Conservation (phyloP, 2,888 invertebrate genomes). For the Ormyrus rosae region DNA sequence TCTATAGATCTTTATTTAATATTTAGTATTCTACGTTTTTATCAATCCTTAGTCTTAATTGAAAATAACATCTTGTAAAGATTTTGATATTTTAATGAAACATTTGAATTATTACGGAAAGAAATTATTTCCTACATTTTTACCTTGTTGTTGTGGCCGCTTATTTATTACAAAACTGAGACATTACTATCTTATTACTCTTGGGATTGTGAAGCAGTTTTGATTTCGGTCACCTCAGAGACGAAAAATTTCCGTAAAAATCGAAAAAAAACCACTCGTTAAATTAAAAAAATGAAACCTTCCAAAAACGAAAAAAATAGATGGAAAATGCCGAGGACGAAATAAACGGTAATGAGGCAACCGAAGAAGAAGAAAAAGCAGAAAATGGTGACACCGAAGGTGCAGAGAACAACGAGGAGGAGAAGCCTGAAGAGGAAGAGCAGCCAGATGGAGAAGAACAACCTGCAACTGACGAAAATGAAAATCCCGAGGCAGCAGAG, state of each 20-base stretch:
- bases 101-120: too few relatives aligned
- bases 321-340: constrained; percentile 65
- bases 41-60: neutral
- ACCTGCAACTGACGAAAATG: constrained; percentile 51
- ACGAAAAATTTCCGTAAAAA: constrained; percentile 35
- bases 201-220: too few relatives aligned
- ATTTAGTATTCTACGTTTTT: too few relatives aligned
- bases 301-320: constrained; percentile 59
- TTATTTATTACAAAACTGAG: too few relatives aligned
- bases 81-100: too few relatives aligned
- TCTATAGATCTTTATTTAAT: too few relatives aligned
- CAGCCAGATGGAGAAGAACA: constrained; percentile 55
- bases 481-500: constrained; percentile 58
- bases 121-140: too few relatives aligned
- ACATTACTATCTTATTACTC: too few relatives aligned
- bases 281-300: neutral
- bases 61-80: neutral
- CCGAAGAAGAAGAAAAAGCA: constrained; percentile 30
- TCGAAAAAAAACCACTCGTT: neutral
- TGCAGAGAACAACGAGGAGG: constrained; percentile 53
- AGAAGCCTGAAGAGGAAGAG: constrained; percentile 20
- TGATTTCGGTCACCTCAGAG: neutral
- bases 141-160: too few relatives aligned
- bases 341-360: constrained; percentile 55
- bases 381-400: constrained; percentile 2